Base-by-base conservation (phyloP, 2,113 vertebrate genomes). In the Rhinoderma darwinii region DNA sequence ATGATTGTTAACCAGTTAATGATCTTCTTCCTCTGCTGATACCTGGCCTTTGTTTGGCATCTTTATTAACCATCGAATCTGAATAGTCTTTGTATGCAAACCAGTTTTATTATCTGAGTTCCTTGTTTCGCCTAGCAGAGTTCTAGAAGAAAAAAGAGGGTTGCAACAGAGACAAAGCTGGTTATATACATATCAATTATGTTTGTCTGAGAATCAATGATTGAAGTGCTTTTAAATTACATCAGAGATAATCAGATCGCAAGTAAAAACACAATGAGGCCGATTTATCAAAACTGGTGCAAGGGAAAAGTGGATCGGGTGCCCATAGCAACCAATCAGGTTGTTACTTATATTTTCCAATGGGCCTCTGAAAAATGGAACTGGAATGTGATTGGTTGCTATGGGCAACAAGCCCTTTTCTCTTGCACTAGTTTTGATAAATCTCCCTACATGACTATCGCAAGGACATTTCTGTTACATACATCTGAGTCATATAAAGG, bases 21-120 rank as follows among this genome's bases (percentile, higher is more conserved):
- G 84, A 85, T 85, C 84, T 85, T 85, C 84, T 85, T 77, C 73
- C 73, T 85, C 84, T n/a, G 54, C 73, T 85, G 73, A 85, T 85
- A 85, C 73, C 84, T 85, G 73, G 27, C 74, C 74, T 77, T 85
- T 85, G 84, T 85, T 78, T 85, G 73, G 32, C 84, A 66, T 85
- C 84, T 85, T 85, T 85, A 85, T 63, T 85, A 85, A 85, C 73
- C 73, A 77, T 66, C 78, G 35, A 78, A 66, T 61, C 73, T 17
- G 27, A 66, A 17, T n/a, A 59, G 54, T 66, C 84, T 77, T 85
- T 85, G 84, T 85, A 77, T 85, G 63, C 18, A 85, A 85, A 85
- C 56, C 27, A 44, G 74, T 66, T 77, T 85, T 85, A 77, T 77
- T 85, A 85, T 85, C 56, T 85, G 39, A 73, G 61, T 84, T 77